Conservation (phyloP, 2,113 vertebrate genomes). For the Macrotus californicus region DNA sequence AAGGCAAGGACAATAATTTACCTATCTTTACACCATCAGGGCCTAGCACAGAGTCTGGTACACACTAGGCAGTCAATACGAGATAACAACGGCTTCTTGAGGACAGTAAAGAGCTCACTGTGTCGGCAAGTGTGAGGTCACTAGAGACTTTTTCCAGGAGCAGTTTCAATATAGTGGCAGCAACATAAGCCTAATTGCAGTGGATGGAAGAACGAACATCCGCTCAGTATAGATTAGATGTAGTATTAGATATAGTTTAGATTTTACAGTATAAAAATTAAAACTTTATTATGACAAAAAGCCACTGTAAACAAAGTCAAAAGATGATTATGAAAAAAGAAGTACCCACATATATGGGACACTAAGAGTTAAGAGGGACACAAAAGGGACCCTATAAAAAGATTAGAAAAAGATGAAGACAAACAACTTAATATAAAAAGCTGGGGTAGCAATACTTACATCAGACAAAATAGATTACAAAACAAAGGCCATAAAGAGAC, state of each 20-base stretch:
- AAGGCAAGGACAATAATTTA: neutral
- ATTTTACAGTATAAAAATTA: neutral
- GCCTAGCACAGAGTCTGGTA: neutral
- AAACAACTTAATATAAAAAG: neutral
- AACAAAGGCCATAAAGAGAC: no score
- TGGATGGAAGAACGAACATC: neutral
- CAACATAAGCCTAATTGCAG: neutral
- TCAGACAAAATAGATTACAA: no score
- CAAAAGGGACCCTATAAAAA: neutral
- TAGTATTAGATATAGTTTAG: neutral
- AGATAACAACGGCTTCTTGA: neutral
- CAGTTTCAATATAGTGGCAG: neutral
- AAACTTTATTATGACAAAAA: slow-evolving; percentile 17
- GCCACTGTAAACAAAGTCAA: neutral
- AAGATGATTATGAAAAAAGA: neutral
- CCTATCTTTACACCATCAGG: neutral
- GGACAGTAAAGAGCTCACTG: neutral
- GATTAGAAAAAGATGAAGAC: neutral
- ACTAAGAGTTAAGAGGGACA: neutral
- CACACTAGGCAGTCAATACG: neutral
- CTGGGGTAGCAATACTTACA: no score
- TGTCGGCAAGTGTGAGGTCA: neutral
- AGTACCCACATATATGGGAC: neutral
- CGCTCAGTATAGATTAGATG: no score
- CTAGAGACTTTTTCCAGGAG: neutral